Conservation (phyloP, 2,888 invertebrate genomes). For the Lissocephala sabroskyi region DNA sequence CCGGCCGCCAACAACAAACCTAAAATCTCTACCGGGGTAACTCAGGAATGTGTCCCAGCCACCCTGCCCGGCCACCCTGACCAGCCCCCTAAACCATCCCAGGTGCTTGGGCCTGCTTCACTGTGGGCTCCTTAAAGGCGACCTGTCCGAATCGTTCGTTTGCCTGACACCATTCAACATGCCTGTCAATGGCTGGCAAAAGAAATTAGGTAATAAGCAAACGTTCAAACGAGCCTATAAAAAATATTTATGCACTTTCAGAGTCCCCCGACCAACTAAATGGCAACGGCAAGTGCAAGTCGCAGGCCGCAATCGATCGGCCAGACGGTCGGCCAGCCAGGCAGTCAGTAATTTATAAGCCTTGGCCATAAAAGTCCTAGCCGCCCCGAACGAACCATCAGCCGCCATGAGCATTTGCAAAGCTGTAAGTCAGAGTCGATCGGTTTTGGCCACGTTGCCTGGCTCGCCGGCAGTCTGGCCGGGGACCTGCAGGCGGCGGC, state of each 20-base stretch:
- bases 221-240: conserved; percentile 33
- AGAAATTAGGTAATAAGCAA: conserved; percentile 61
- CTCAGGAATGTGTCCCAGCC: too few relatives aligned
- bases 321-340: conserved; percentile 16
- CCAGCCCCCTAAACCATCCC: neutral
- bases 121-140: too few relatives aligned
- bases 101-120: too few relatives aligned
- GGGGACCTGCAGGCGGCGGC: conserved; percentile 59
- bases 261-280: conserved; percentile 58
- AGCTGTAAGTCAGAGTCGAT: conserved; percentile 11
- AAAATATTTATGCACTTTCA: conserved; percentile 38
- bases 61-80: too few relatives aligned
- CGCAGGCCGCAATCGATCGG: conserved; percentile 31
- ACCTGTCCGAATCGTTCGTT: too few relatives aligned
- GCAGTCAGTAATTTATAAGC: conserved; percentile 55
- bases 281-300: conserved; percentile 55
- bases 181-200: conserved; percentile 34
- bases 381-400: neutral
- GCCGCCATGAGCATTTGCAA: neutral
- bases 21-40: too few relatives aligned
- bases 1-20: too few relatives aligned
- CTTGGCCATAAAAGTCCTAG: conserved; percentile 58
- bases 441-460: neutral
- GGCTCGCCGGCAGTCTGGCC: conserved; percentile 12
- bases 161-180: conserved; percentile 9